Conservation (phyloP, 2,113 vertebrate genomes). For the Microcebus ravelobensis region DNA sequence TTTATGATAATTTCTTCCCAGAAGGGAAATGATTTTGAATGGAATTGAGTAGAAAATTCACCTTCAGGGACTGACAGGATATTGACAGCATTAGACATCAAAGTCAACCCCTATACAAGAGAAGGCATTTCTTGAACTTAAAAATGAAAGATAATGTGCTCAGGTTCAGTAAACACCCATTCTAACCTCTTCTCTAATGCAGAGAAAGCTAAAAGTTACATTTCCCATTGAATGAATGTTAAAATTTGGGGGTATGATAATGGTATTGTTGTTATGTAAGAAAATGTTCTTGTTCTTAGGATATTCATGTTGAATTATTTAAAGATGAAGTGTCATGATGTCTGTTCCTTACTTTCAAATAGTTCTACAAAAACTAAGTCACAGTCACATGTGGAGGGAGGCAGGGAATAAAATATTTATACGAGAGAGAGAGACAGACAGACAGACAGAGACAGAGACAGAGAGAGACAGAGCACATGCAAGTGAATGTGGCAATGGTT, state of each 20-base stretch:
- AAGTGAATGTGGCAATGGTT: background rate
- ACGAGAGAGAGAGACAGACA: no score
- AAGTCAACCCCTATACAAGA: constrained; percentile 55
- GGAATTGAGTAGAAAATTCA: constrained; percentile 68
- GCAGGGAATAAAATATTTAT: background rate
- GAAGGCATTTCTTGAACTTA: constrained; percentile 64
- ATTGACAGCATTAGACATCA: constrained; percentile 68
- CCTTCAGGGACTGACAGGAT: constrained; percentile 52
- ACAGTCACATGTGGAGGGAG: background rate
- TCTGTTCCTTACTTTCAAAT: constrained; percentile 52
- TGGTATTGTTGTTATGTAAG: constrained; percentile 14
- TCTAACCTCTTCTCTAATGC: constrained; percentile 10
- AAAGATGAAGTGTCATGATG: constrained; percentile 29
- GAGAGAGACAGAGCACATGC: rapidly evolving
- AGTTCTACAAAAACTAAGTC: constrained; percentile 21
- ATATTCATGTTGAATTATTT: constrained; percentile 60
- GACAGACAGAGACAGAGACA: background rate
- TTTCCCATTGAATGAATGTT: constrained; percentile 32
- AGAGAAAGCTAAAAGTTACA: constrained; percentile 51
- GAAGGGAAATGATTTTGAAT: constrained; percentile 68
- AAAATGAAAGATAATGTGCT: constrained; percentile 62
- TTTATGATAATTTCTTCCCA: constrained; percentile 73
- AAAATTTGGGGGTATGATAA: constrained; percentile 49
- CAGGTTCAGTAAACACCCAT: constrained; percentile 62
- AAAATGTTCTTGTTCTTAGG: constrained; percentile 51